A percentile compares a stretch with the other conserved stretches of the same genome.
Evolutionary conservation across 2,797 vertebrate genomes (phyloP).

Genomic region (Cossypha niveicapilla): DNA sequence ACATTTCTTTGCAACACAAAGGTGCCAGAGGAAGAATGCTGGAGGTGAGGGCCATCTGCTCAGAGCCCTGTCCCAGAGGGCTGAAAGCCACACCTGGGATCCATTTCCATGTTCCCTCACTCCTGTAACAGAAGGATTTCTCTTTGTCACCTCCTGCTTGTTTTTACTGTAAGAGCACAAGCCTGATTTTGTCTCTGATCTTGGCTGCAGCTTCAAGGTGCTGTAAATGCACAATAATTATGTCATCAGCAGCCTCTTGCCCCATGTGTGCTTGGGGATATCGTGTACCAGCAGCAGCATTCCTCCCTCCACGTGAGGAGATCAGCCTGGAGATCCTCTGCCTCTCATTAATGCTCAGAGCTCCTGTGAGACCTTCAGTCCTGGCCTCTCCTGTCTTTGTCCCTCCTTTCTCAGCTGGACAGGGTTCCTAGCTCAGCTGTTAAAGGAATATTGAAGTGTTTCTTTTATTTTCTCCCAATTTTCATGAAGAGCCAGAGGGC

Average conservation of each 20-base stretch:
- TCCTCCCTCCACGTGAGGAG: neutral
- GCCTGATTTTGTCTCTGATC: conserved; percentile 13
- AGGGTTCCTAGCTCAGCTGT: neutral
- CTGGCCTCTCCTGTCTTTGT: neutral
- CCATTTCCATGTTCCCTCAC: neutral
- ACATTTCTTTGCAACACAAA: neutral
- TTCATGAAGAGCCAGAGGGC: neutral
- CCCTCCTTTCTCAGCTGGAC: neutral
- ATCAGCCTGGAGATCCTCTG: conserved; percentile 5
- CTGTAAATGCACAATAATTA: conserved; percentile 15
- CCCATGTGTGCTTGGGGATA: conserved; percentile 10
- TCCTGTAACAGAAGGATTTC: neutral
- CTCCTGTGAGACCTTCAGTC: neutral
- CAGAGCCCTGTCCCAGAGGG: neutral
- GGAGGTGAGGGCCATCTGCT: neutral
- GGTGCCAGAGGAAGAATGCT: neutral
- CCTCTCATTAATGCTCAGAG: neutral
- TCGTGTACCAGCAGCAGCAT: neutral
- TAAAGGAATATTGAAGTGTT: neutral
- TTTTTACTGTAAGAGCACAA: neutral
- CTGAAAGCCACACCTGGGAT: neutral
- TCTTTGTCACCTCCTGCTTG: neutral
- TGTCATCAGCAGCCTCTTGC: conserved; percentile 25
- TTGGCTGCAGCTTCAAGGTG: neutral
- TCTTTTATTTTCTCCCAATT: neutral